A percentile compares a stretch with the other conserved stretches of the same genome.
These are phyloP conservation scores for Phymorhynchus buccinoides DNA, from an alignment of 1,140 invertebrate genomes.

Conservation along the genomic window DNA sequence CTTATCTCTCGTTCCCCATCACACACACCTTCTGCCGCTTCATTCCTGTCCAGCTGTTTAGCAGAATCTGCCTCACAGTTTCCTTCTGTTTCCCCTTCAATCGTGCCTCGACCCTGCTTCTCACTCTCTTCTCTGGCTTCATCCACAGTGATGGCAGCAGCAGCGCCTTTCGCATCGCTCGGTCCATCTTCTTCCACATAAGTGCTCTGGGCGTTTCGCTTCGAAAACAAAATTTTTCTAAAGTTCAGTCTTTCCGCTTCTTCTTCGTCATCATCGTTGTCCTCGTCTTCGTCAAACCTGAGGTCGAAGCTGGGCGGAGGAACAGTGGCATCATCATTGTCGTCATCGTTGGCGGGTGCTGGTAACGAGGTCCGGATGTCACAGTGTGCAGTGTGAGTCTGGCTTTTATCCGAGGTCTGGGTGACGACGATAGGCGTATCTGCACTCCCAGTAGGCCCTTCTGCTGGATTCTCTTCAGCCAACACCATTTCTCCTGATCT, in stretches of 20 bases:
- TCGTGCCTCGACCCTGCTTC: not conserved
- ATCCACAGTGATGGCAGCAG: not conserved
- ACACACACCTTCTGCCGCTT: too few relatives aligned
- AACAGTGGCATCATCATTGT: conserved; percentile 29
- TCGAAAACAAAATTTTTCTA: not conserved
- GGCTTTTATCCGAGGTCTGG: not conserved
- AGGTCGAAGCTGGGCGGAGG: conserved; percentile 25
- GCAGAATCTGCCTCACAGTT: not conserved
- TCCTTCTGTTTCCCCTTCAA: not conserved
- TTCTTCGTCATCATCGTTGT: conserved; percentile 35
- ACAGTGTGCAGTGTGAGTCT: not conserved
- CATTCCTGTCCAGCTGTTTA: not conserved
- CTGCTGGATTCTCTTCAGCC: not conserved
- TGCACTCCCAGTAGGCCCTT: not conserved
- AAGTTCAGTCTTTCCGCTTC: conserved; percentile 15
- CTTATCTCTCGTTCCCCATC: too few relatives aligned
- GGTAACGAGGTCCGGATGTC: conserved; percentile 4
- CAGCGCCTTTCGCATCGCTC: not conserved
- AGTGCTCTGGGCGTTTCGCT: conserved; percentile 32
- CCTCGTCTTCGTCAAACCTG: conserved; percentile 37
- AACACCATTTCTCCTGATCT: not conserved
- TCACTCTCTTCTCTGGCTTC: not conserved
- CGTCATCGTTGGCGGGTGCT: conserved; percentile 26
- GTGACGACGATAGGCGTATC: not conserved
- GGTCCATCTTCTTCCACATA: not conserved